A percentile compares a stretch with the other conserved stretches of the same genome.
Conservation (phyloP, 1,140 invertebrate species). For the Scylla paramamosain region DNA sequence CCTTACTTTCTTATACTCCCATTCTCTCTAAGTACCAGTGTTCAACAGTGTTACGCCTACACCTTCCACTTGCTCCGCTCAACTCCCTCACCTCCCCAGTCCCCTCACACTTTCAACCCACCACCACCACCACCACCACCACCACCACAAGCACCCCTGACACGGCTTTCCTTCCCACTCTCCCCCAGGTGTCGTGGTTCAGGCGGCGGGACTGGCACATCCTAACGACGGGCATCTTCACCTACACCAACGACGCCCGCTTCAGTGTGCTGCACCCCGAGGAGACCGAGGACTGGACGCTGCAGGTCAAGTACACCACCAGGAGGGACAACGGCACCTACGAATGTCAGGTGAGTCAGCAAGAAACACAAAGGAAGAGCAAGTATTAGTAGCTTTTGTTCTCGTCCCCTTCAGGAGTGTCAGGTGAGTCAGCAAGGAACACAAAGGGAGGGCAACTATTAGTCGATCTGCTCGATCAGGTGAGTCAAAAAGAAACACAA, state of each 20-base stretch:
- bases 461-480: not conserved
- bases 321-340: slow-evolving; percentile 43
- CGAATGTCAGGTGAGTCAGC: slow-evolving; percentile 40
- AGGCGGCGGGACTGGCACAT: slow-evolving; percentile 55
- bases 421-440: not conserved
- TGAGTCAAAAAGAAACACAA: not conserved
- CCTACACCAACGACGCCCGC: slow-evolving; percentile 50
- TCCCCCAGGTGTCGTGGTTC: slow-evolving; percentile 38
- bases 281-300: slow-evolving; percentile 51
- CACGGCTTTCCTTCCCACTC: not conserved
- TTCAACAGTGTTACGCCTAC: too few species aligned
- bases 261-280: slow-evolving; percentile 45
- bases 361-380: too few species aligned
- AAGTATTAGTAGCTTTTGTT: too few species aligned
- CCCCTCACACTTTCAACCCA: too few species aligned
- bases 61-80: too few species aligned
- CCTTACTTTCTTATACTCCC: too few species aligned
- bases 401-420: not conserved
- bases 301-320: slow-evolving; percentile 50
- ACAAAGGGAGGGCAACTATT: too few species aligned
- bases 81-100: too few species aligned
- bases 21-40: too few species aligned
- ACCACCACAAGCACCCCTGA: too few species aligned
- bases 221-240: slow-evolving; percentile 48
- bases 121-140: too few species aligned